Evolutionary conservation across 2,888 invertebrate genomes (phyloP).

Genomic region (Agelastica alni): DNA sequence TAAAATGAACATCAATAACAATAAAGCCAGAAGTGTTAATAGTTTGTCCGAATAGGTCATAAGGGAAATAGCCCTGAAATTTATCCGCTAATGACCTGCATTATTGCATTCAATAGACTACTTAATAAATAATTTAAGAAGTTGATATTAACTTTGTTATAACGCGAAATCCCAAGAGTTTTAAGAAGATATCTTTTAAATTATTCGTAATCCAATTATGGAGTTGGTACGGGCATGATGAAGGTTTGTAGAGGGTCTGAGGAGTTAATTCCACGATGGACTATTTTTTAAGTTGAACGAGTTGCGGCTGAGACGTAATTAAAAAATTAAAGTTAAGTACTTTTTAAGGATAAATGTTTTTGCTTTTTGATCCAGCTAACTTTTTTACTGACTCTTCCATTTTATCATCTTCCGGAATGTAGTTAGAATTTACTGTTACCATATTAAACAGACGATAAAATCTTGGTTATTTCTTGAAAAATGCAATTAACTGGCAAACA

Average conservation of each 20-base stretch:
- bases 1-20: background rate
- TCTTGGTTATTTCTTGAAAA: too few relatives aligned
- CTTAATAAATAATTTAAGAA: constrained; percentile 33
- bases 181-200: constrained; percentile 46
- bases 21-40: background rate
- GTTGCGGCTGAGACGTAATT: background rate
- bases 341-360: too few relatives aligned
- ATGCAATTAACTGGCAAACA: too few relatives aligned
- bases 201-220: constrained; percentile 45
- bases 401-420: too few relatives aligned
- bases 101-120: constrained; percentile 12
- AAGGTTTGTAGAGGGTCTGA: background rate
- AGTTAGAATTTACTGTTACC: too few relatives aligned
- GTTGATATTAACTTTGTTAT: constrained; percentile 43
- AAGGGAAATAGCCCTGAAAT: background rate
- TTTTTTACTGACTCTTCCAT: too few relatives aligned
- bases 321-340: constrained; percentile 3
- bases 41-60: background rate
- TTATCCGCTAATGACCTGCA: constrained; percentile 9
- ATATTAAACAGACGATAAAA: too few relatives aligned
- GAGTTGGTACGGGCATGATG: constrained; percentile 2
- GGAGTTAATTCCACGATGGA: background rate
- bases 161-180: constrained; percentile 39
- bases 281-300: constrained; percentile 4
- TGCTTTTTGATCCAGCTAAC: too few relatives aligned